Evolutionary conservation across 1,140 invertebrate species (phyloP).

Genomic region (Hetaerina americana): DNA sequence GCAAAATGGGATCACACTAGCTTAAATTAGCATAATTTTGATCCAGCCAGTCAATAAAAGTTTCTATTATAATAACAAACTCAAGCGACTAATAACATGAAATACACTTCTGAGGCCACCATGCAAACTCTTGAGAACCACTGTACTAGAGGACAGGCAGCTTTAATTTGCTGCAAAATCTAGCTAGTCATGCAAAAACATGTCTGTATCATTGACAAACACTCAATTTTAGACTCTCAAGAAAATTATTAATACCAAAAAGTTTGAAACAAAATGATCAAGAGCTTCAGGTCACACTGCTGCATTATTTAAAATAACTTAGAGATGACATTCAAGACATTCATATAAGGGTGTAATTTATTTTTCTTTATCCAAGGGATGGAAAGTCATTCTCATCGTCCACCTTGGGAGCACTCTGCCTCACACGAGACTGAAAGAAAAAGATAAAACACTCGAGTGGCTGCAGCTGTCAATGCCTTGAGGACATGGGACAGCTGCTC

Average conservation of each 20-base stretch:
- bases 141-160: not conserved
- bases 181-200: not conserved
- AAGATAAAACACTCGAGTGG: not conserved
- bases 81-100: no score
- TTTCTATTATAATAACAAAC: no score
- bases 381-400: slow-evolving; percentile 93
- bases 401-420: slow-evolving; percentile 67
- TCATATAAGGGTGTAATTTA: not conserved
- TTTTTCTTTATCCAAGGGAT: slow-evolving; percentile 69
- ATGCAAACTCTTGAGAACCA: not conserved
- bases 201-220: not conserved
- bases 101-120: not conserved
- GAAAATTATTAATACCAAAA: not conserved
- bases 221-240: not conserved
- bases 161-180: not conserved
- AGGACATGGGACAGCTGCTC: no score
- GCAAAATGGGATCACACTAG: no score
- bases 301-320: not conserved
- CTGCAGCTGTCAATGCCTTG: not conserved
- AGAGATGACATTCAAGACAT: not conserved
- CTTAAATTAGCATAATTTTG: no score
- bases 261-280: not conserved
- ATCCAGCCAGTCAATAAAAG: no score
- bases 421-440: not conserved
- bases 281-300: not conserved